Conservation (phyloP, 1,140 invertebrate genomes). For the Sarcophaga bullata region DNA sequence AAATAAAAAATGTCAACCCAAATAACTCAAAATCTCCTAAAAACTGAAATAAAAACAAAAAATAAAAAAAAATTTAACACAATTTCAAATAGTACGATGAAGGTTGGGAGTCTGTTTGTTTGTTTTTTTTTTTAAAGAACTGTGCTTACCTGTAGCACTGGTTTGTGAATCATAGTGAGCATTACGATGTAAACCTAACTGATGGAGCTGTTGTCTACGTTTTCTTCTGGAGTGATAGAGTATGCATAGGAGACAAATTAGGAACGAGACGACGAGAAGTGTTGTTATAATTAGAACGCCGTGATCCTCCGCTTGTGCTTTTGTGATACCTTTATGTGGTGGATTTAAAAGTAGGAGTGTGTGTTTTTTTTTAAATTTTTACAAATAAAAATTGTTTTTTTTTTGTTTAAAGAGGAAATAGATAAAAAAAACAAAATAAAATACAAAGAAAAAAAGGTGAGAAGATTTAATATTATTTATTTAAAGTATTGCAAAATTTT, state of each 20-base stretch:
- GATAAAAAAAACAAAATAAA: neutral
- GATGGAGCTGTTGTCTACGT: slow-evolving; percentile 63
- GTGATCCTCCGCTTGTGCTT: slow-evolving; percentile 68
- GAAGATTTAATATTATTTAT: no score
- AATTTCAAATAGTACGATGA: no score
- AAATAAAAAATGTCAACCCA: neutral
- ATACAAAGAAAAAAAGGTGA: neutral
- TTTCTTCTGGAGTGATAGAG: slow-evolving; percentile 67
- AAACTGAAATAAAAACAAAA: slow-evolving; percentile 43
- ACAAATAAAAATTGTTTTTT: neutral
- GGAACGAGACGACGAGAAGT: slow-evolving; percentile 67
- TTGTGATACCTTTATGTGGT: slow-evolving; percentile 62
- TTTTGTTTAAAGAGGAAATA: neutral
- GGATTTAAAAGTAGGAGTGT: neutral
- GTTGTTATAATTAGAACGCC: slow-evolving; percentile 67
- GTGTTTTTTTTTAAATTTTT: slow-evolving; percentile 2
- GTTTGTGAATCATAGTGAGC: slow-evolving; percentile 65
- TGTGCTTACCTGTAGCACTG: slow-evolving; percentile 60
- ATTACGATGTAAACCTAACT: slow-evolving; percentile 64
- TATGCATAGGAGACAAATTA: slow-evolving; percentile 67
- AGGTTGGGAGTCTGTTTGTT: neutral
- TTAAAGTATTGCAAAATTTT: no score
- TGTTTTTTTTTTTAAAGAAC: no score
- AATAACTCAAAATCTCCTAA: slow-evolving; percentile 42
- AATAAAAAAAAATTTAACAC: neutral